Percentiles rank a stretch among this genome's conserved stretches.
Conservation (phyloP, 1,140 invertebrate genomes). For the Drosophila kepulauana region DNA sequence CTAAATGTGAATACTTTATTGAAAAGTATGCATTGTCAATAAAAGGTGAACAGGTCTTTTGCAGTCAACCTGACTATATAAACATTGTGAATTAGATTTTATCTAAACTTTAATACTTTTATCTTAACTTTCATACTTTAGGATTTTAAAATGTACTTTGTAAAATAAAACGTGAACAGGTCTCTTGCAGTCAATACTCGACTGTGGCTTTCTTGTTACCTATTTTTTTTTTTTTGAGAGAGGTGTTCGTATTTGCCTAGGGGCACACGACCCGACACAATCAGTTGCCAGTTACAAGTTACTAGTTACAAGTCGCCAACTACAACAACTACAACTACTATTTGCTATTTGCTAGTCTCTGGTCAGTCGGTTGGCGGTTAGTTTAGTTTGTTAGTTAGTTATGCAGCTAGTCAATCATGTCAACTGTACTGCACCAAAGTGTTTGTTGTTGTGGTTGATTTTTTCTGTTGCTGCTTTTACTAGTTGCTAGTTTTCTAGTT, state of each 20-base stretch:
- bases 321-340: constrained; percentile 3
- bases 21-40: too few species aligned
- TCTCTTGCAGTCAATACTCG: too few species aligned
- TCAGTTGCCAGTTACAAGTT: constrained; percentile 28
- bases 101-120: too few species aligned
- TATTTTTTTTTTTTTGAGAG: constrained; percentile 14
- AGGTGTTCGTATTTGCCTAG: constrained; percentile 59
- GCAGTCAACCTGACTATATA: too few species aligned
- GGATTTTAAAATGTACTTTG: too few species aligned
- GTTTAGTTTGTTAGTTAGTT: constrained; percentile 44
- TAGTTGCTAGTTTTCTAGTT: constrained; percentile 2
- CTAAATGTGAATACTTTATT: too few species aligned
- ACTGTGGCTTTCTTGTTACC: not conserved
- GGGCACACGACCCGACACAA: constrained; percentile 49
- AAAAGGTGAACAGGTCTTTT: too few species aligned
- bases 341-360: constrained; percentile 4
- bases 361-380: constrained; percentile 3
- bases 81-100: too few species aligned
- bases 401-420: constrained; percentile 77
- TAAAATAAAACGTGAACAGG: too few species aligned
- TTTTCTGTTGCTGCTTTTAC: constrained; percentile 24
- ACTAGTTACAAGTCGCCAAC: constrained; percentile 14
- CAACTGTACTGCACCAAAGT: constrained; percentile 69
- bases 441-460: constrained; percentile 2
- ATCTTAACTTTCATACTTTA: too few species aligned